A percentile compares a stretch with the other conserved stretches of the same genome.
These are phyloP conservation scores for Synaphobranchus kaupii DNA, from an alignment of 2,797 vertebrate species.

Conservation along the genomic window DNA sequence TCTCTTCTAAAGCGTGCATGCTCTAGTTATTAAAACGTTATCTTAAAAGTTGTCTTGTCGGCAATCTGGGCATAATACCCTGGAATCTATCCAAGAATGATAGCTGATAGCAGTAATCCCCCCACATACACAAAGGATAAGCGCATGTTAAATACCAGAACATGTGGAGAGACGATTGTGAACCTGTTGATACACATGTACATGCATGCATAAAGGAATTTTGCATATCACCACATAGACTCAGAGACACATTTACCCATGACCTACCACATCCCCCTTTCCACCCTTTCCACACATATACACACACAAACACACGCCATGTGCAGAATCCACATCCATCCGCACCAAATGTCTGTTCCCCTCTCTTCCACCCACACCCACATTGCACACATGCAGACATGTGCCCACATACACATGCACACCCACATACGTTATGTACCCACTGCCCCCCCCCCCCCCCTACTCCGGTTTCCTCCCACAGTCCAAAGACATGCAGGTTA, in stretches of 20 bases:
- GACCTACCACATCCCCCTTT: not conserved
- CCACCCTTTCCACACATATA: not conserved
- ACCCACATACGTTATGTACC: not conserved
- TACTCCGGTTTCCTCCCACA: too few relatives aligned
- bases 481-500: too few relatives aligned
- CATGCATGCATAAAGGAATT: not conserved
- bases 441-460: not conserved
- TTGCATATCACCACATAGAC: not conserved
- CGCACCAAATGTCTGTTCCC: not conserved
- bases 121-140: not conserved
- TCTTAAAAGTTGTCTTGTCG: not conserved
- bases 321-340: not conserved
- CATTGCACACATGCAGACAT: not conserved
- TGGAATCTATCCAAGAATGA: not conserved
- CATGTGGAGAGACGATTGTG: slow-evolving; percentile 7
- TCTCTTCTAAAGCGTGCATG: not conserved
- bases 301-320: not conserved
- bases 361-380: not conserved
- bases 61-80: not conserved
- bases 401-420: not conserved
- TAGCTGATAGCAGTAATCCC: not conserved
- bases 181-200: slow-evolving; percentile 7
- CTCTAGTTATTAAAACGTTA: not conserved
- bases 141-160: not conserved
- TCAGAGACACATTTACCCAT: not conserved